phyloP scores from a whole-genome alignment of 2,113 vertebrate genomes.

The Martes martes region DNA sequence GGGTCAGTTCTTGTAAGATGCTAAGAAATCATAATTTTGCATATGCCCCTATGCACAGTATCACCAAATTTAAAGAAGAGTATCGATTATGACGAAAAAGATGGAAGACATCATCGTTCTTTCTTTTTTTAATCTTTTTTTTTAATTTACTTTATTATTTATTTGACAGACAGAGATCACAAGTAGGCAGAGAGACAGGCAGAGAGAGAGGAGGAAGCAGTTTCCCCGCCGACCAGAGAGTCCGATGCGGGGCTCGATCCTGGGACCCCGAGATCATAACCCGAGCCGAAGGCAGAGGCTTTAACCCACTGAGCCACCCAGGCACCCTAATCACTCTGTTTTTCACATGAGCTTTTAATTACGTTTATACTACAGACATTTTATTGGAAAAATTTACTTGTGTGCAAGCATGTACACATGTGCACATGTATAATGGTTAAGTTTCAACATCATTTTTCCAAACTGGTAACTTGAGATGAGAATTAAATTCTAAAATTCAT shows the following conservation, averaged over 20 bases:
- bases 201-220: too few relatives aligned
- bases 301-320: too few relatives aligned
- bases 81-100: neutral
- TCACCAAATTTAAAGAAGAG: neutral
- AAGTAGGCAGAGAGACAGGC: too few relatives aligned
- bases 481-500: neutral
- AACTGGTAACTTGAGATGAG: neutral
- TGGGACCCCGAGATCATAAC: too few relatives aligned
- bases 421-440: neutral
- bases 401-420: neutral
- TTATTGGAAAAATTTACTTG: neutral
- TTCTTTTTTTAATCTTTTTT: neutral
- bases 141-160: too few relatives aligned
- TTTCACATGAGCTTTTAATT: neutral
- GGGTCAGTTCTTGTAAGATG: neutral
- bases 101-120: neutral
- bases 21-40: neutral
- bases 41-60: neutral
- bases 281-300: too few relatives aligned
- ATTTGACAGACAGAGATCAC: too few relatives aligned
- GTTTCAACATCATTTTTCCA: neutral
- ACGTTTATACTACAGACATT: neutral
- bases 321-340: neutral
- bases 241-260: too few relatives aligned
- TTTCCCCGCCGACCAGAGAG: too few relatives aligned